phyloP scores from a whole-genome alignment of 2,797 vertebrate species.

The Aselliscus stoliczkanus region DNA sequence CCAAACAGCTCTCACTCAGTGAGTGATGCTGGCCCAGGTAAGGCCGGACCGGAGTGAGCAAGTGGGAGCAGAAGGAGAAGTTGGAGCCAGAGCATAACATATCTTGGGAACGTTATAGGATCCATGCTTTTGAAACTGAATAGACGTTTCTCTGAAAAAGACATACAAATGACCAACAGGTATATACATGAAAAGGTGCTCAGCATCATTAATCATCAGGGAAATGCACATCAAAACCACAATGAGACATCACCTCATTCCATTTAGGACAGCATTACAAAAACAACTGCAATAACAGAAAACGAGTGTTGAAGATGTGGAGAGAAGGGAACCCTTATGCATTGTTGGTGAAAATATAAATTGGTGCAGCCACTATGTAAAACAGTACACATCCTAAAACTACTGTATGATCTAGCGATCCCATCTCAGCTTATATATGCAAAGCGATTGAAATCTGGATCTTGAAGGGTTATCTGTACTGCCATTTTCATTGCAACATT shows the following conservation, averaged over 20 bases:
- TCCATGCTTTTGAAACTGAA: not conserved
- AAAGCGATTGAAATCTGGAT: not conserved
- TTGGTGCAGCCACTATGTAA: not conserved
- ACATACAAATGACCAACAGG: no score
- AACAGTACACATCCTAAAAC: not conserved
- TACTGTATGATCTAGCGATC: not conserved
- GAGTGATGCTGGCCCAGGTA: no score
- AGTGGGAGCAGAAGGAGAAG: not conserved
- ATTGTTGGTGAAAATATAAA: not conserved
- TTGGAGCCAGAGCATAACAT: not conserved
- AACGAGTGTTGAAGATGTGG: not conserved
- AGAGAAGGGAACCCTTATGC: not conserved
- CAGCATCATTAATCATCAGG: not conserved
- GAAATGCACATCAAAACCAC: not conserved
- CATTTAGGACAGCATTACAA: not conserved
- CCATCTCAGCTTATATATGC: no score
- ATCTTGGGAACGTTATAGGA: no score
- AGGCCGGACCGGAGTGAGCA: fast-evolving
- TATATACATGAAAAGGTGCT: not conserved
- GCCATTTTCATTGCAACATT: not conserved
- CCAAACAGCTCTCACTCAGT: not conserved
- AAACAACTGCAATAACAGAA: not conserved
- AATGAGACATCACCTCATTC: not conserved
- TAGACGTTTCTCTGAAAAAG: not conserved
- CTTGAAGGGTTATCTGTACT: not conserved